Conservation (phyloP, 2,797 vertebrate species). For the Sitta carolinensis region DNA sequence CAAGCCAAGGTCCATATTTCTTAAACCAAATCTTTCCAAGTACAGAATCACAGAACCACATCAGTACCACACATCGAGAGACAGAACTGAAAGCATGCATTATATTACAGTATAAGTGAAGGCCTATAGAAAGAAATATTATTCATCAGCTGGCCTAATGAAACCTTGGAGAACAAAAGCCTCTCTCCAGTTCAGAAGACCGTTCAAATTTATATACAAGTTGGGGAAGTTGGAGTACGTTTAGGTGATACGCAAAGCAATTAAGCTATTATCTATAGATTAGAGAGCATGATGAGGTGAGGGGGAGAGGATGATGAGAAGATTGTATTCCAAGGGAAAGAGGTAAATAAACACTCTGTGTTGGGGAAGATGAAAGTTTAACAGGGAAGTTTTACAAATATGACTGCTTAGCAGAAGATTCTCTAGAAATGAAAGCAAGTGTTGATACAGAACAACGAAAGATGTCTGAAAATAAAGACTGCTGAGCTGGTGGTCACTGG, state of each 20-base stretch:
- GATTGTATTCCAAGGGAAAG: background rate
- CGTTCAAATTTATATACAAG: background rate
- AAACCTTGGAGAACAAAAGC: background rate
- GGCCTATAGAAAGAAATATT: background rate
- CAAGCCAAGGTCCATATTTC: background rate
- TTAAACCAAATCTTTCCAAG: background rate
- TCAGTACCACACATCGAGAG: background rate
- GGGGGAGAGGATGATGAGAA: background rate
- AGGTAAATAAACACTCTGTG: background rate
- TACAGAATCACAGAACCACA: background rate
- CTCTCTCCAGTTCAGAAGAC: background rate
- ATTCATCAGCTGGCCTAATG: background rate
- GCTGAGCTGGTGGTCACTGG: too few species aligned
- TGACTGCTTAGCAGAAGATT: too few species aligned
- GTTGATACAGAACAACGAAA: too few species aligned
- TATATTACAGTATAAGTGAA: background rate
- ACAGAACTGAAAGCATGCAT: background rate
- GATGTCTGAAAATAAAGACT: too few species aligned
- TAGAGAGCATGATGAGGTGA: background rate
- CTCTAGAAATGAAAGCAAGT: too few species aligned
- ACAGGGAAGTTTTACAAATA: too few species aligned
- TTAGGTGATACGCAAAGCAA: background rate
- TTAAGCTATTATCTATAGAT: background rate
- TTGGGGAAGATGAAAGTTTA: too few species aligned
- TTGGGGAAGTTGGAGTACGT: background rate